A percentile compares a stretch with the other conserved stretches of the same genome.
phyloP scores from a whole-genome alignment of 2,113 vertebrate genomes.

The Stercorarius parasiticus region DNA sequence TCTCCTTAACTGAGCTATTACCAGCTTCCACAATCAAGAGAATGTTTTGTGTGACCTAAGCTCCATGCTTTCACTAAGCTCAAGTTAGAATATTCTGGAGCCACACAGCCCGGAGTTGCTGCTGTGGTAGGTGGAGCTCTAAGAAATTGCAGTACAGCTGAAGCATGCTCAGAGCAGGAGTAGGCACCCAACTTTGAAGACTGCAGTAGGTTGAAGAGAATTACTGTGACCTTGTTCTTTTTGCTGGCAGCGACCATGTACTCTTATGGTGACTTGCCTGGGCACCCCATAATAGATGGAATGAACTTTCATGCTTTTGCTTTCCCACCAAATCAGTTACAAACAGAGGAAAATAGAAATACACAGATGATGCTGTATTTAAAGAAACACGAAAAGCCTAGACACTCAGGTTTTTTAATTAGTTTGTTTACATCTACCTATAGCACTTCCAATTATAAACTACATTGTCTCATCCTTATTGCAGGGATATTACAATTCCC shows the following conservation, averaged over 20 bases:
- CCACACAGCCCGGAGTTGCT: background rate
- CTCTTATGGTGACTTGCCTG: background rate
- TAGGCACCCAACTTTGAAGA: background rate
- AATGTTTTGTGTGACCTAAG: background rate
- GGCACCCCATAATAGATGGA: background rate
- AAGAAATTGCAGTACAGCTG: background rate
- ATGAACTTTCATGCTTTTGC: background rate
- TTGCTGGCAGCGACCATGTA: background rate
- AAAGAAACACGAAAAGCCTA: background rate
- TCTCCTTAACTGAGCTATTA: background rate
- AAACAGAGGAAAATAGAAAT: background rate
- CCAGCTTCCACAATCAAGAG: background rate
- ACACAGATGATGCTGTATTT: accelerated
- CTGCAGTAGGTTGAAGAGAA: background rate
- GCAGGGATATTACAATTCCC: background rate
- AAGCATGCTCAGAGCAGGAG: background rate
- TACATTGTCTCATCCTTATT: background rate
- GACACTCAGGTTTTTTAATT: background rate
- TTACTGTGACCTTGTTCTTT: background rate
- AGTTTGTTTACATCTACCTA: background rate
- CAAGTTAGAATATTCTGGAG: background rate
- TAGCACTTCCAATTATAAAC: background rate
- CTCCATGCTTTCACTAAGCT: background rate
- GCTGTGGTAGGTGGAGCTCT: background rate
- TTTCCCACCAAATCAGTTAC: background rate